Conservation (phyloP, 2,888 invertebrate genomes). For the Hololepta plana region DNA sequence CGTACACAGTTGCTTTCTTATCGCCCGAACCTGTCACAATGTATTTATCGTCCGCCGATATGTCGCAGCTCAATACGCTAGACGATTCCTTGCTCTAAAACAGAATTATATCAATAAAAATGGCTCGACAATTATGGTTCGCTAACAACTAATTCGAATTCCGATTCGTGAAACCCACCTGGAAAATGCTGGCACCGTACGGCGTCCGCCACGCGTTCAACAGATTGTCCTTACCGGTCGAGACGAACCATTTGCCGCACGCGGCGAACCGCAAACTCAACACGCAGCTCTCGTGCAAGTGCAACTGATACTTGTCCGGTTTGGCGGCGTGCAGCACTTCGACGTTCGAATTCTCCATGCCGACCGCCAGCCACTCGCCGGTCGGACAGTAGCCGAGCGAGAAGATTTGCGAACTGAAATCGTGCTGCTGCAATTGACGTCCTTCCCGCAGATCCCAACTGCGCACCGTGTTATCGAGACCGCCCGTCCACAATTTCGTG, state of each 20-base stretch:
- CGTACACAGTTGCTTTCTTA: slow-evolving; percentile 94
- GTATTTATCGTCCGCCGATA: slow-evolving; percentile 93
- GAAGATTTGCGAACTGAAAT: slow-evolving; percentile 55
- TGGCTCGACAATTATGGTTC: too few relatives aligned
- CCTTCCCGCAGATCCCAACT: slow-evolving; percentile 94
- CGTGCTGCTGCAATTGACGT: slow-evolving; percentile 84
- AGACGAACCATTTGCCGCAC: slow-evolving; percentile 97
- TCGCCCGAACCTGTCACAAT: slow-evolving; percentile 97
- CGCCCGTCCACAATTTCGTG: slow-evolving; percentile 78
- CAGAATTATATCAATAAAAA: too few relatives aligned
- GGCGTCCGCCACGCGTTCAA: slow-evolving; percentile 97
- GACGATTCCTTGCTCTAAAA: slow-evolving; percentile 88
- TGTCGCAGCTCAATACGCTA: slow-evolving; percentile 95
- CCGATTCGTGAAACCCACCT: slow-evolving; percentile 38
- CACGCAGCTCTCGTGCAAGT: slow-evolving; percentile 93
- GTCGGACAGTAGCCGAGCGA: slow-evolving; percentile 76
- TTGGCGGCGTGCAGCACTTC: slow-evolving; percentile 84
- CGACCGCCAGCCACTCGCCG: slow-evolving; percentile 93
- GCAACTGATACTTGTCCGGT: slow-evolving; percentile 88
- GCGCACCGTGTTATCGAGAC: slow-evolving; percentile 89
- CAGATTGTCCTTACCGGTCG: slow-evolving; percentile 96
- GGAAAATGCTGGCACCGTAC: slow-evolving; percentile 95
- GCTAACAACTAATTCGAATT: not conserved
- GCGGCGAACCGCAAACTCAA: slow-evolving; percentile 88
- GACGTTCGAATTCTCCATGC: slow-evolving; percentile 96